Conservation (phyloP, 1,140 invertebrate genomes). For the Spodoptera litura region DNA sequence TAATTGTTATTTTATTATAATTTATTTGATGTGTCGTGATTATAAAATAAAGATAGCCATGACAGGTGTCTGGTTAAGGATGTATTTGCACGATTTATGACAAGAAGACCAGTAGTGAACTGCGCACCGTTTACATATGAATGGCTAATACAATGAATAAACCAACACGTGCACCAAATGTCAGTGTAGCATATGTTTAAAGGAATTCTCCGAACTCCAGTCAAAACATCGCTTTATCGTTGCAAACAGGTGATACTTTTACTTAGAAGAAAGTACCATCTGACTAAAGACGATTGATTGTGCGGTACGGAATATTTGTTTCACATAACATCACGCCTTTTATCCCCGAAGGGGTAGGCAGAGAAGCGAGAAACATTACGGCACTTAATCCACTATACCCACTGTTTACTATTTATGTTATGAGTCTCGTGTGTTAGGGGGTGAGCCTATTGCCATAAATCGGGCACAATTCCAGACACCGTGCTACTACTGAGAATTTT, state of each 20-base stretch:
- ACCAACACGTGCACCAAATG: slow-evolving; percentile 47
- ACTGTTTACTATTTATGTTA: too few species aligned
- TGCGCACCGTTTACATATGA: slow-evolving; percentile 22
- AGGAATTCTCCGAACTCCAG: slow-evolving; percentile 18
- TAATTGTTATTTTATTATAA: background rate
- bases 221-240: background rate
- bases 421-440: too few species aligned
- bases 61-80: slow-evolving; percentile 16
- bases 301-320: too few species aligned
- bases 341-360: too few species aligned
- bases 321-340: too few species aligned
- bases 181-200: slow-evolving; percentile 36
- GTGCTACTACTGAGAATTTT: too few species aligned
- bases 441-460: too few species aligned
- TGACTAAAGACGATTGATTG: background rate
- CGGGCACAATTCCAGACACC: too few species aligned
- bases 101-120: slow-evolving; percentile 35
- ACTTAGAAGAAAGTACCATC: background rate
- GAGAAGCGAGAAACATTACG: too few species aligned
- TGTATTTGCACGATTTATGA: slow-evolving; percentile 29
- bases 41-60: background rate
- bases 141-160: slow-evolving; percentile 50
- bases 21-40: slow-evolving; percentile 8
- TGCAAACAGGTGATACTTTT: background rate
- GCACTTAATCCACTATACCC: too few species aligned